Conservation (phyloP, 1,140 invertebrate species). For the Drosophila azteca region DNA sequence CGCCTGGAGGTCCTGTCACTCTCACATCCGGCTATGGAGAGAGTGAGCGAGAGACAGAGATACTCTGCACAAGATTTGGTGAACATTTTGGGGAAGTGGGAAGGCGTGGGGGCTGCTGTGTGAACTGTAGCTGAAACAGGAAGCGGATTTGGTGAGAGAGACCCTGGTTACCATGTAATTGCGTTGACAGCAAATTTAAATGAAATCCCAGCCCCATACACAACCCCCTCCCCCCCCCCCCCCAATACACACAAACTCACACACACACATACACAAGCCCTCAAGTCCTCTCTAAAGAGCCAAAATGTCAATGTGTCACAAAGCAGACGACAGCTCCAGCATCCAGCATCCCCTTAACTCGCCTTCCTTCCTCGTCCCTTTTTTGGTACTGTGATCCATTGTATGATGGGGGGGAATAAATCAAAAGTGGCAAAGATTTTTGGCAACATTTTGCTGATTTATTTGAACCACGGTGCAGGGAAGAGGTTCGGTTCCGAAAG, state of each 20-base stretch:
- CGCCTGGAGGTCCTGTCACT: too few species aligned
- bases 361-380: too few species aligned
- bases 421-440: slow-evolving; percentile 41
- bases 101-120: not conserved
- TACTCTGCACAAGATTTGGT: too few species aligned
- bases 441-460: slow-evolving; percentile 33
- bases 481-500: too few species aligned
- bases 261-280: too few species aligned
- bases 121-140: slow-evolving; percentile 15
- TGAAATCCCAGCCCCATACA: slow-evolving; percentile 58
- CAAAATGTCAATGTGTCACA: slow-evolving; percentile 76
- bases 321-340: slow-evolving; percentile 64
- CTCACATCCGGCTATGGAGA: too few species aligned
- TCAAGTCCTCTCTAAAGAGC: not conserved
- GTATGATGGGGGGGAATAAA: slow-evolving; percentile 7
- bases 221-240: not conserved
- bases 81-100: not conserved
- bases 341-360: not conserved
- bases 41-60: too few species aligned
- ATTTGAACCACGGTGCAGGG: slow-evolving; percentile 31
- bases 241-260: too few species aligned
- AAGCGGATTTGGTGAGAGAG: slow-evolving; percentile 35
- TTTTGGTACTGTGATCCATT: too few species aligned
- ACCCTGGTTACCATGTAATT: slow-evolving; percentile 71
- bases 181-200: slow-evolving; percentile 82